A percentile compares a stretch with the other conserved stretches of the same genome.
Conservation (phyloP, 2,888 invertebrate species). For the Drymonia ruficornis region DNA sequence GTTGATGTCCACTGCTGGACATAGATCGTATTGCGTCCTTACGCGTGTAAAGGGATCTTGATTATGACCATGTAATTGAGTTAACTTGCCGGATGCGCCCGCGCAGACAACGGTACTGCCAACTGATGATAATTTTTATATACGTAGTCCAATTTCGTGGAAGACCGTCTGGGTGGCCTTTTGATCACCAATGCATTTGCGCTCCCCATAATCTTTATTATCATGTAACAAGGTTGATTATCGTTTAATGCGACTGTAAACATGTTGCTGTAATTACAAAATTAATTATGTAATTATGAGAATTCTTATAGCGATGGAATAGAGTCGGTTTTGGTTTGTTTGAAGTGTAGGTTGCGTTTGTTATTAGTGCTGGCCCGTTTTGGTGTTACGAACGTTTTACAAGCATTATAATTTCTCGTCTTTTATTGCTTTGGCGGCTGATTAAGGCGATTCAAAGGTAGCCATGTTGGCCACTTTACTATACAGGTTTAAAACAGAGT, state of each 20-base stretch:
- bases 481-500: no score
- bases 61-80: constrained; percentile 43
- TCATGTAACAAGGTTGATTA: constrained; percentile 21
- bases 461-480: not conserved
- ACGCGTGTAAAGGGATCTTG: not conserved
- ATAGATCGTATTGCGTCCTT: no score
- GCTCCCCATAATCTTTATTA: not conserved
- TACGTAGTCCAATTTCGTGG: constrained; percentile 51
- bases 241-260: constrained; percentile 20
- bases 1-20: no score
- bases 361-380: constrained; percentile 23
- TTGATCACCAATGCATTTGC: constrained; percentile 2
- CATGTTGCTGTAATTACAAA: constrained; percentile 20
- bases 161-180: constrained; percentile 68
- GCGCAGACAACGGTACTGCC: constrained; percentile 34
- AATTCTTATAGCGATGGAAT: not conserved
- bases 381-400: constrained; percentile 57
- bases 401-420: constrained; percentile 6
- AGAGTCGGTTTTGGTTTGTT: constrained; percentile 26
- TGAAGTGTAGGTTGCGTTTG: constrained; percentile 23
- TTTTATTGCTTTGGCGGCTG: constrained; percentile 4
- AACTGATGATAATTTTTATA: constrained; percentile 58
- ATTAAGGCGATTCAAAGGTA: not conserved
- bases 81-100: constrained; percentile 34
- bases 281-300: constrained; percentile 1